These are phyloP conservation scores for Melanerpes formicivorus DNA, from an alignment of 2,113 vertebrate genomes.

Conservation along the genomic window DNA sequence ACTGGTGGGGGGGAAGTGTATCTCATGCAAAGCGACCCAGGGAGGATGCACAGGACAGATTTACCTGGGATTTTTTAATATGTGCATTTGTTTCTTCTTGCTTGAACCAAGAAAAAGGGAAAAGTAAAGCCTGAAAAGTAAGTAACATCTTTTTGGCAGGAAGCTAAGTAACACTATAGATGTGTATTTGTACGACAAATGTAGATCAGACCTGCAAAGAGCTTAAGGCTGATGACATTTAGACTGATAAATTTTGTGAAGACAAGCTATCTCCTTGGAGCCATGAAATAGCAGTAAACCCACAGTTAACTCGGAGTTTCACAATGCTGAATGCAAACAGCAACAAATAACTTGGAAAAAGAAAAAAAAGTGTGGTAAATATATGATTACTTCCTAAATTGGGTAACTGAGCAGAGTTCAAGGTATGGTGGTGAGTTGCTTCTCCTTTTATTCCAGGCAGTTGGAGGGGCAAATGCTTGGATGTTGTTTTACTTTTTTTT, in stretches of 20 bases:
- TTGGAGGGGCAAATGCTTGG: not conserved
- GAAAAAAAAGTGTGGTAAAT: not conserved
- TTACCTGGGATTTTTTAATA: not conserved
- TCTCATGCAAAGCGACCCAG: not conserved
- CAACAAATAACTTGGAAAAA: not conserved
- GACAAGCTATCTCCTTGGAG: not conserved
- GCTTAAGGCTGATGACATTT: not conserved
- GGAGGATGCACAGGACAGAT: not conserved
- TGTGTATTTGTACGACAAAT: fast-evolving
- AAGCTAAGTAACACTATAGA: not conserved
- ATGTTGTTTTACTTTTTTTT: too few species aligned
- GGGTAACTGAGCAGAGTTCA: not conserved
- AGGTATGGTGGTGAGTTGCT: not conserved
- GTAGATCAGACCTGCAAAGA: not conserved
- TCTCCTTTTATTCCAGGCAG: not conserved
- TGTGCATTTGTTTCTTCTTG: not conserved
- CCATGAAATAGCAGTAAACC: not conserved
- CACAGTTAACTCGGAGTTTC: not conserved
- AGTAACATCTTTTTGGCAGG: not conserved
- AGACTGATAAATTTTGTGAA: not conserved
- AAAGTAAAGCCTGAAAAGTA: not conserved
- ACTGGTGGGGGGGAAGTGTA: not conserved
- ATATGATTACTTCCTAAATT: not conserved
- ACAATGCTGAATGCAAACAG: not conserved
- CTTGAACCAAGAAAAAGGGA: not conserved